Evolutionary conservation across 1,140 invertebrate genomes (phyloP), one percentile per base, ranked within the genome.

Genomic region (Drosophila teissieri): DNA sequence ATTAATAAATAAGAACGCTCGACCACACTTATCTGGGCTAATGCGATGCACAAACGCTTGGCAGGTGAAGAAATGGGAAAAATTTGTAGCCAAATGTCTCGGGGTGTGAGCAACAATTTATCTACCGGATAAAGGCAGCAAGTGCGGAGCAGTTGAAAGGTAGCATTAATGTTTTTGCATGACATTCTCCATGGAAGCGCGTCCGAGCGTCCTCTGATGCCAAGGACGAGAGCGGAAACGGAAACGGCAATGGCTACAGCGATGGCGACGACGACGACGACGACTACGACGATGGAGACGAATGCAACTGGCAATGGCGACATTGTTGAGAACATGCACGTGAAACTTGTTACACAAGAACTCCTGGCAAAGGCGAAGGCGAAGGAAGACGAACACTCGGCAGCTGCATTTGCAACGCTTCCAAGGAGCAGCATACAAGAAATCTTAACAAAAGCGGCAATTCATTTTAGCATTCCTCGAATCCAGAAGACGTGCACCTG

Each of bases 381-480:
- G 10, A 52, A 36, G 24, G 48, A 52, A 57, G 62, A 74, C 60
- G 72, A 61, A 19, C 45, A 49, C 46, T 44, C 64, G 40, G 49
- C 48, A 68, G 55, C 54, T 64, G 73, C 53, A 74, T 6, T 48
- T 46, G 37, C 65, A 73, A 42, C 63, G 44, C 14, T 68, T n/a
- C 34, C 36, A 62, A 51, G 52, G 58, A 67, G 80, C 80, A 67
- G 80, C 80, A 72, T 86, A 74, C 78, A 79, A 75, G 83, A 88
- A 86, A 86, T 86, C 83, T 88, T 82, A 76, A 77, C 83, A 86
- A 86, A 86, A 88, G 83, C 83, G 83, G 83, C 83, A 86, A 86
- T 86, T 86, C 83, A 86, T 86, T 86, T 86, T 73, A 88, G 72
- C 75, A 86, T 86, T 86, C 80, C 64, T 79, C 52, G 83, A 72